These are phyloP conservation scores for Phacellophora camtschatica DNA, from an alignment of 30 jellyfish, hydroid and myxozoan genomes.

Conservation along the genomic window DNA sequence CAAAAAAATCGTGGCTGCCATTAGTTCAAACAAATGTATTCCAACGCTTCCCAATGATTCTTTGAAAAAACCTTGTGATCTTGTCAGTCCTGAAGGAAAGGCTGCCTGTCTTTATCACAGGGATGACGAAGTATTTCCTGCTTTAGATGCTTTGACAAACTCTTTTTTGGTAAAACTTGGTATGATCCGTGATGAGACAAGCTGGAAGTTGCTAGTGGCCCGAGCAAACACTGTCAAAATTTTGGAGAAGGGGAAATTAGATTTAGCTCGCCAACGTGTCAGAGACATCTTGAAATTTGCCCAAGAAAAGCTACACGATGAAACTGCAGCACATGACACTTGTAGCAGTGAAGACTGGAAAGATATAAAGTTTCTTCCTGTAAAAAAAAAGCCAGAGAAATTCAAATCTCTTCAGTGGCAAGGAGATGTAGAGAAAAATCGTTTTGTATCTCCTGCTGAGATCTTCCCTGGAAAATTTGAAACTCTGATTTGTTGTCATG, in stretches of 20 bases:
- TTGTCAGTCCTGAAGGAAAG: conserved; percentile 44
- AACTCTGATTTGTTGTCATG: conserved; percentile 24
- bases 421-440: not conserved
- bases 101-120: conserved; percentile 34
- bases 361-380: conserved; percentile 16
- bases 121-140: conserved; percentile 73
- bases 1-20: not conserved
- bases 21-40: not conserved
- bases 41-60: conserved; percentile 35
- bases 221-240: conserved; percentile 30
- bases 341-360: not conserved
- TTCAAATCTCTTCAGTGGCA: conserved; percentile 14
- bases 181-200: conserved; percentile 6
- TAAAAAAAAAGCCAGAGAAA: not conserved
- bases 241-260: not conserved
- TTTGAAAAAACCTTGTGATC: conserved; percentile 16
- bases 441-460: not conserved
- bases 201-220: conserved; percentile 34
- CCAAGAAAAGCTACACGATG: not conserved
- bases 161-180: conserved; percentile 33
- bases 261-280: not conserved
- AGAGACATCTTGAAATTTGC: not conserved
- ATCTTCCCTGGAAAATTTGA: conserved; percentile 16
- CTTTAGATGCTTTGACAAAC: not conserved
- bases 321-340: not conserved